Base-by-base conservation (phyloP, 1,140 invertebrate species). In the Laupala kohalensis region DNA sequence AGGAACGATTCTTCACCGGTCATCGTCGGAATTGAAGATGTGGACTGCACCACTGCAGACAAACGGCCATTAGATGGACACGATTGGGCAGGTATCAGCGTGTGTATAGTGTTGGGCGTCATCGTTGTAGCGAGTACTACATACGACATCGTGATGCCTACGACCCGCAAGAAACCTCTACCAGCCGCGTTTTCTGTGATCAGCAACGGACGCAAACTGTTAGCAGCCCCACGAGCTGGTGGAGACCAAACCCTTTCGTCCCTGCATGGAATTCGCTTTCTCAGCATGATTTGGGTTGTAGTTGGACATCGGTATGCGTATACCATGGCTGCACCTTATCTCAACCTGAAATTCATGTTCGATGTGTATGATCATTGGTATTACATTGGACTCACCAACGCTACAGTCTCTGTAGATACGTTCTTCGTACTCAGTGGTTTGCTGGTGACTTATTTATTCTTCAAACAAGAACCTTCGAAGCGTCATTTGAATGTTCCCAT, bases 361-460 rank as follows among this genome's bases (percentile, higher is more conserved):
- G n/a, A n/a, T n/a, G n/a, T n/a, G n/a, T n/a, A n/a, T n/a, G n/a
- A n/a, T n/a, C n/a, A n/a, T n/a, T 24, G 26, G 30, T n/a, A 69
- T 25, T 12, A 25, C 30, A 29, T 0, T 13, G 15, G 68, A 69
- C 6, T 76, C 29, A 30, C 75, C 2, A 77, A 77, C 64, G 25
- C 68, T 15, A 73, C 73, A 0, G 12, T 77, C 13, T 69, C 83
- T 0, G 85, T 86, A 0, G 85, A 87, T 73, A 84, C 84, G 3
- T 86, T 86, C 75, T 84, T 86, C 62, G 76, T 84, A 26, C 77
- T 85, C 13, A 88, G 87, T 77, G 89, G 88, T 66, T 77, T 88
- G 2, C 78, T 90, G 0, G 77, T 86, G 1, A 79, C 83, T 0
- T 88, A 88, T 71, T 78, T 85, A 0, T 81, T 84, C 25, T 75